Evolutionary conservation across 1,140 invertebrate genomes (phyloP).

Genomic region (Cydia splendana): DNA sequence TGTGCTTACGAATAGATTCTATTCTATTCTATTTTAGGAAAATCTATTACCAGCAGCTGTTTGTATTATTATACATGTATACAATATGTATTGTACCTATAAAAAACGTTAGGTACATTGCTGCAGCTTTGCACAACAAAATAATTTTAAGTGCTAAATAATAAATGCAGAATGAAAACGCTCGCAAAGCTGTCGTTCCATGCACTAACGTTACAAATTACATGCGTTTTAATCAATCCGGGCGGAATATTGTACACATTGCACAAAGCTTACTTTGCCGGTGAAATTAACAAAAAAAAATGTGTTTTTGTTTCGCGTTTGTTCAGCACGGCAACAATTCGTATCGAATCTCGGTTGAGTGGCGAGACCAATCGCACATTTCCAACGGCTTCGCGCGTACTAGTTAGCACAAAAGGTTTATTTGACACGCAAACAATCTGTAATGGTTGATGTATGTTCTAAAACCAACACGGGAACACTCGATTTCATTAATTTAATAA

Average conservation of each 20-base stretch:
- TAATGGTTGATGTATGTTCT: background rate
- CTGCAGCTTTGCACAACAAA: background rate
- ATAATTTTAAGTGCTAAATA: background rate
- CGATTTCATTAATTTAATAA: background rate
- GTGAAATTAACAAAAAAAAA: background rate
- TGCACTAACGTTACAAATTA: background rate
- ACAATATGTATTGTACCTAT: no score
- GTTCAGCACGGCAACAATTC: constrained; percentile 40
- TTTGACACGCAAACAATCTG: constrained; percentile 16
- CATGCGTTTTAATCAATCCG: constrained; percentile 8
- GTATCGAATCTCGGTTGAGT: constrained; percentile 45
- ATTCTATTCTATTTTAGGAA: no score
- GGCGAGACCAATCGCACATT: constrained; percentile 43
- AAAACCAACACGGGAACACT: background rate
- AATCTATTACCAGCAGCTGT: no score
- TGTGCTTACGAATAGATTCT: no score
- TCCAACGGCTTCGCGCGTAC: constrained; percentile 39
- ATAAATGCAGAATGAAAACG: background rate
- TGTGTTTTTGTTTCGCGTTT: constrained; percentile 35
- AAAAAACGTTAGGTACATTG: no score
- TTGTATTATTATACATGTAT: no score
- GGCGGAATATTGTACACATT: background rate
- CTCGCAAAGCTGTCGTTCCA: background rate
- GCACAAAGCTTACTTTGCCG: background rate
- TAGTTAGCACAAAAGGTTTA: constrained; percentile 23